phyloP scores from a whole-genome alignment of 2,888 invertebrate genomes.

The Escarpia spicata region DNA sequence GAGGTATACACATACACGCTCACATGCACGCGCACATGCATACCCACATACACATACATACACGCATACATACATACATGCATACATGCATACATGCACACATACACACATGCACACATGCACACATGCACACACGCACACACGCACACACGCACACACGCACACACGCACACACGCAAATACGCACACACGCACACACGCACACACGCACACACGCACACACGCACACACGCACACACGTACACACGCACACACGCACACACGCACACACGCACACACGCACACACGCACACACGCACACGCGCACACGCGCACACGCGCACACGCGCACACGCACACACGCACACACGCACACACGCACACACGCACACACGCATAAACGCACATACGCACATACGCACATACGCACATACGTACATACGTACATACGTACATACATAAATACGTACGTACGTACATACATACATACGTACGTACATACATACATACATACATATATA shows the following conservation, averaged over 20 bases:
- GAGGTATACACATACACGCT: too few relatives aligned
- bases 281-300: neutral
- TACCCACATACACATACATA: too few relatives aligned
- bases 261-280: neutral
- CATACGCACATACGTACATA: neutral
- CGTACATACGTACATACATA: neutral
- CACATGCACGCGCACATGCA: too few relatives aligned
- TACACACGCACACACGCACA: neutral
- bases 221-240: neutral
- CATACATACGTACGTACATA: too few relatives aligned
- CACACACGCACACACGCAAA: neutral
- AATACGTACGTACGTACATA: neutral
- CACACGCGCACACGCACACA: neutral
- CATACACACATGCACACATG: neutral
- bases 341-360: neutral
- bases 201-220: neutral
- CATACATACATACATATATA: too few relatives aligned
- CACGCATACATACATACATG: too few relatives aligned
- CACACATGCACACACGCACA: neutral
- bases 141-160: neutral
- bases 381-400: neutral
- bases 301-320: neutral
- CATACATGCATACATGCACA: neutral
- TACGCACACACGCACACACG: neutral
- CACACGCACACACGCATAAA: neutral